These are phyloP conservation scores for Cyclina sinensis DNA, from an alignment of 1,140 invertebrate genomes.

Conservation along the genomic window DNA sequence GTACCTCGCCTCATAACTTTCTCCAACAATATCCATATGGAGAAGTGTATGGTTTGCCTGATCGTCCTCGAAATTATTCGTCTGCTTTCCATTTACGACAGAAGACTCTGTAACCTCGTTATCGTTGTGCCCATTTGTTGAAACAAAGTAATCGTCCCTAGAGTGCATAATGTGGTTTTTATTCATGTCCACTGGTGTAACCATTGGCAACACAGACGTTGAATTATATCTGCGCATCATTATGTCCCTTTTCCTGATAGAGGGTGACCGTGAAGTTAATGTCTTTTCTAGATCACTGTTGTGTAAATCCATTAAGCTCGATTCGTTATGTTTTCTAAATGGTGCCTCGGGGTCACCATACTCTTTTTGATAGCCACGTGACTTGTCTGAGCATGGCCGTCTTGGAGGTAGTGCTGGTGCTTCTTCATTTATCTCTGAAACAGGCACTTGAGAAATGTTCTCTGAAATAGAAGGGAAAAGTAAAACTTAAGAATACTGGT, in stretches of 20 bases:
- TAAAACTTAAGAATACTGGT: too few relatives aligned
- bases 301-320: background rate
- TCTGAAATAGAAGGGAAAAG: background rate
- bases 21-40: slow-evolving; percentile 83
- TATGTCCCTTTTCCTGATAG: slow-evolving; percentile 51
- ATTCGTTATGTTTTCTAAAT: background rate
- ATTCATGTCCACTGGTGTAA: slow-evolving; percentile 39
- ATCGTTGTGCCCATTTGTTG: slow-evolving; percentile 29
- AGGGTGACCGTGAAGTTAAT: slow-evolving; percentile 20
- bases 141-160: background rate
- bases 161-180: slow-evolving; percentile 41
- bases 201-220: slow-evolving; percentile 24
- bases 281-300: background rate
- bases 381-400: background rate
- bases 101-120: background rate
- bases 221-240: slow-evolving; percentile 58
- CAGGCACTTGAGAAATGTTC: background rate
- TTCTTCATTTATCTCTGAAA: background rate
- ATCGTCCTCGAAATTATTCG: background rate
- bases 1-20: slow-evolving; percentile 82
- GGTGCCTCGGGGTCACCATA: background rate
- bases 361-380: background rate
- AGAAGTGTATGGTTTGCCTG: background rate
- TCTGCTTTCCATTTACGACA: background rate
- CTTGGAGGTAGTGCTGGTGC: slow-evolving; percentile 17